Percentiles rank a stretch among this genome's conserved stretches.
Evolutionary conservation across 2,113 vertebrate species (phyloP).

Genomic region (Columba janthina): DNA sequence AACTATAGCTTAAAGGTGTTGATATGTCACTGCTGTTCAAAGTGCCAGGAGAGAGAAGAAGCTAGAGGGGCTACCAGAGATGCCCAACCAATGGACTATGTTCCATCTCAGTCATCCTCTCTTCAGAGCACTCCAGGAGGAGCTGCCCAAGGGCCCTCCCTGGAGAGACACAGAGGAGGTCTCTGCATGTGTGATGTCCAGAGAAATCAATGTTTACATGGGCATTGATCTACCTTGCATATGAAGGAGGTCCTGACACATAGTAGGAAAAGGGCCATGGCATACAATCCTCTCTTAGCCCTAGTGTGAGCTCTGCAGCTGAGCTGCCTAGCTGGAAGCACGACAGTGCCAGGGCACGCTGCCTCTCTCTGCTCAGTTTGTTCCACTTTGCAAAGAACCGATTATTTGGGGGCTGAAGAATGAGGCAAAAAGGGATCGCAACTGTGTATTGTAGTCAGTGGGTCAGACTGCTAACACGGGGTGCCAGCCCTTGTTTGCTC

Average conservation of each 20-base stretch:
- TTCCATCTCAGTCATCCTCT: background rate
- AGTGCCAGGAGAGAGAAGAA: background rate
- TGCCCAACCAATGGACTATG: background rate
- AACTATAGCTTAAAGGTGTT: background rate
- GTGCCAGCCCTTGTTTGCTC: background rate
- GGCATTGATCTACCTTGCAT: background rate
- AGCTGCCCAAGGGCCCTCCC: background rate
- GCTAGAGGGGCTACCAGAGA: background rate
- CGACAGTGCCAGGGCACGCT: accelerated
- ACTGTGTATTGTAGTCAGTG: background rate
- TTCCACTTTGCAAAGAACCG: background rate
- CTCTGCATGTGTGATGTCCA: background rate
- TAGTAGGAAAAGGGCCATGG: background rate
- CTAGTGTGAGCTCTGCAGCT: background rate
- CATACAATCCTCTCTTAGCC: background rate
- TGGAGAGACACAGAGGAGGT: background rate
- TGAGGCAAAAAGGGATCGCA: background rate
- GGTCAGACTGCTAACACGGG: background rate
- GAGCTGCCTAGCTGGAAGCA: background rate
- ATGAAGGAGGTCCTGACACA: background rate
- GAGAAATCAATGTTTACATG: background rate
- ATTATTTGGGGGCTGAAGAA: background rate
- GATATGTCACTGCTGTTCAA: background rate
- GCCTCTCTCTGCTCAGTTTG: background rate
- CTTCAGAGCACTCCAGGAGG: background rate